These are phyloP conservation scores for Tromatobia lineatoria DNA, from an alignment of 2,888 invertebrate species.

Conservation along the genomic window DNA sequence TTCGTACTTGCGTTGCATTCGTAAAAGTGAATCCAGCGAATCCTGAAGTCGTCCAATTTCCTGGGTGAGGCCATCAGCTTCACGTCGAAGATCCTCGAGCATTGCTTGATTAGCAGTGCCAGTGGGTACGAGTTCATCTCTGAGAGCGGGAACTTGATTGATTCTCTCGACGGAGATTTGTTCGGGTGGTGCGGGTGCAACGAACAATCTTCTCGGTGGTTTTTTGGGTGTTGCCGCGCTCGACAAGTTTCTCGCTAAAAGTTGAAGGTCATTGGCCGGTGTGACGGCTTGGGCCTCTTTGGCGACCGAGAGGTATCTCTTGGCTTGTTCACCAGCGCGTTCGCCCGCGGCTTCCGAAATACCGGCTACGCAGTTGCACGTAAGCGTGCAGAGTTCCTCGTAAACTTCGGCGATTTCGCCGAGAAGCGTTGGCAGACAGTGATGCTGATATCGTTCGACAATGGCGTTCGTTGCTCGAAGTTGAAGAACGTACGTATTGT, in stretches of 20 bases:
- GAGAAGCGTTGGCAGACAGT: slow-evolving; percentile 93
- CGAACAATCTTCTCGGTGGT: slow-evolving; percentile 87
- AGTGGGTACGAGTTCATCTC: slow-evolving; percentile 94
- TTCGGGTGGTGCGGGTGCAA: slow-evolving; percentile 89
- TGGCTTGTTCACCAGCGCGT: slow-evolving; percentile 94
- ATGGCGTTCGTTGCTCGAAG: slow-evolving; percentile 97
- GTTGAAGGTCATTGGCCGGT: slow-evolving; percentile 91
- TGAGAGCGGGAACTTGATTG: slow-evolving; percentile 89
- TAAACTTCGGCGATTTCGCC: slow-evolving; percentile 98
- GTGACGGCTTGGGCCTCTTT: slow-evolving; percentile 92
- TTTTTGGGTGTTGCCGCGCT: slow-evolving; percentile 83
- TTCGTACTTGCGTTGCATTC: slow-evolving; percentile 91
- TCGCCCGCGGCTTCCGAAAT: slow-evolving; percentile 95
- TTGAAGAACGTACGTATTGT: slow-evolving; percentile 97
- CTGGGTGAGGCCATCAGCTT: slow-evolving; percentile 86
- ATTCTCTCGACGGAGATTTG: slow-evolving; percentile 80
- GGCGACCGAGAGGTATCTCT: slow-evolving; percentile 93
- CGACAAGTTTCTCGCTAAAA: slow-evolving; percentile 89
- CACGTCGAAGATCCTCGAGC: slow-evolving; percentile 94
- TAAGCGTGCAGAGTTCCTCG: slow-evolving; percentile 91
- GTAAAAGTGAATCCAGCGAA: slow-evolving; percentile 92
- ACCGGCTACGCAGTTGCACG: slow-evolving; percentile 87
- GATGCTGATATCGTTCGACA: slow-evolving; percentile 94
- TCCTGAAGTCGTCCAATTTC: slow-evolving; percentile 96
- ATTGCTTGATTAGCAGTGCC: slow-evolving; percentile 90